Evolutionary conservation across 2,113 vertebrate genomes (phyloP), one percentile per base, ranked within the genome.

Genomic region (Pygoscelis adeliae): DNA sequence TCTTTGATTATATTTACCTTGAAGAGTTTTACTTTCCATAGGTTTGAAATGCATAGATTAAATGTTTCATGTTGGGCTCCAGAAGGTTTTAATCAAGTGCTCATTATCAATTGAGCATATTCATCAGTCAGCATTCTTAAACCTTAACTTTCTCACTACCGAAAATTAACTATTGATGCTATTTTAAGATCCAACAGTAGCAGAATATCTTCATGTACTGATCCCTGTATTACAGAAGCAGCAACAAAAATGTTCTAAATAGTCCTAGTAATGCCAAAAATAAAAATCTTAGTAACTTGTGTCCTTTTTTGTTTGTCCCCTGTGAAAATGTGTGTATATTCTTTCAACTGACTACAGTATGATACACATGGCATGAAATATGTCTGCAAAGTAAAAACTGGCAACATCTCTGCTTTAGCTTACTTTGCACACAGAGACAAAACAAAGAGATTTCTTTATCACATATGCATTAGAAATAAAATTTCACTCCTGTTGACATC

Each of bases 81-180:
- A 83, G 42, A 93, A 69, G 16, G 15, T 58, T 91, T 94, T 93
- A 89, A 84, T 93, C 65, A 88, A 76, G 65, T 59, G 34, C 13
- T 91, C 29, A 42, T 93, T 91, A 86, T 90, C 49, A 93, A 29
- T 85, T 93, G 87, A 90, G 23, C 7, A 10, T 84, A 80, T 95
- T 93, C 20, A 89, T 91, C 79, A 93, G 59, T 69, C 49, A 86
- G 8, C 23, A 40, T 73, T 96, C 59, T 92, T 90, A 92, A 86
- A 83, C 36, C 19, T 86, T 88, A 40, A 42, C 30, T 76, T 84
- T 82, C n/a, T 91, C 47, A n/a, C 42, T 55, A 67, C 55, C 5
- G 2, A 84, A 96, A 90, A 87, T 70, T 59, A 88, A 89, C 6
- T 32, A 53, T 55, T 83, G 30, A 23, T 83, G 32, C 22, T 82